phyloP scores from a whole-genome alignment of 2,888 invertebrate genomes.

The Acronicta psi region DNA sequence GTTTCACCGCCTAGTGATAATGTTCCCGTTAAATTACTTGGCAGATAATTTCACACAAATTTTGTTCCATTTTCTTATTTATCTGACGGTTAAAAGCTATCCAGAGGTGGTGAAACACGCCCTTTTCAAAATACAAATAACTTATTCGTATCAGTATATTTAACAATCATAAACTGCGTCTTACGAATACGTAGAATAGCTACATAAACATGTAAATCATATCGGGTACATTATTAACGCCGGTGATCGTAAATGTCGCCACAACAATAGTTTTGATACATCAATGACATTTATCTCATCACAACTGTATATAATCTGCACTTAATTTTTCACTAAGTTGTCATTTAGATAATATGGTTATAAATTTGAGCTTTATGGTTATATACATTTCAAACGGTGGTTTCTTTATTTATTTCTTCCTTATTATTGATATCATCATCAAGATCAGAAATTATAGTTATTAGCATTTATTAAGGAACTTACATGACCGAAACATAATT shows the following conservation, averaged over 20 bases:
- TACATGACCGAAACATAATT: too few relatives aligned
- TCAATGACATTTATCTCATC: slow-evolving; percentile 31
- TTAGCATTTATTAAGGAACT: too few relatives aligned
- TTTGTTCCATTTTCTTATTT: too few relatives aligned
- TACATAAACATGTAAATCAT: slow-evolving; percentile 31
- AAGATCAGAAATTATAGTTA: too few relatives aligned
- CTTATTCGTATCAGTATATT: background rate
- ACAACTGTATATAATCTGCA: slow-evolving; percentile 24
- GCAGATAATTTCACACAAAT: too few relatives aligned
- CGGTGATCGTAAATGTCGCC: slow-evolving; percentile 33
- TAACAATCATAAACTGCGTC: background rate
- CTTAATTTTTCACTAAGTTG: slow-evolving; percentile 18
- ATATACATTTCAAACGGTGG: too few relatives aligned
- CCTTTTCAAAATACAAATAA: too few relatives aligned
- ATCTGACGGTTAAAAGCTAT: too few relatives aligned
- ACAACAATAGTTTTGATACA: slow-evolving; percentile 21
- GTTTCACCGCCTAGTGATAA: too few relatives aligned
- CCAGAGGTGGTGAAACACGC: too few relatives aligned
- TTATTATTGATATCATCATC: background rate
- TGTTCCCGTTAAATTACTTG: too few relatives aligned
- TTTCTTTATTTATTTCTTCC: too few relatives aligned
- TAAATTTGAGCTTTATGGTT: slow-evolving; percentile 9
- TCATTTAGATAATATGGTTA: slow-evolving; percentile 29
- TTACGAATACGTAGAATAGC: slow-evolving; percentile 1
- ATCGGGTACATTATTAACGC: slow-evolving; percentile 21